These are phyloP conservation scores for Neopipo cinnamomea DNA, from an alignment of 2,113 vertebrate species.

Conservation along the genomic window DNA sequence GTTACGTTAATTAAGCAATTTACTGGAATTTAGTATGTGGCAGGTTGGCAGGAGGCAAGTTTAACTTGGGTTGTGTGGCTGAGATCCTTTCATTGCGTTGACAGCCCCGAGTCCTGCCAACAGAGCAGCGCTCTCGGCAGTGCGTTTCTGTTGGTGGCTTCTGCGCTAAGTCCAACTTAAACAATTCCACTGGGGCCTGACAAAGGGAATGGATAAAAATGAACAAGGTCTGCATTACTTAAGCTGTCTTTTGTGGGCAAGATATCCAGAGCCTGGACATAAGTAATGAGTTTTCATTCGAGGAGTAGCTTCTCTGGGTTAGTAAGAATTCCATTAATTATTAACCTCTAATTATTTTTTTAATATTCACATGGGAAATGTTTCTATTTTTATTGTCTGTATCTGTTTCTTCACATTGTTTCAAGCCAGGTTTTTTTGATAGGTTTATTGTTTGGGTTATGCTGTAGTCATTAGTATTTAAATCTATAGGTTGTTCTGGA, in stretches of 20 bases:
- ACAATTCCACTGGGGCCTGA: neutral
- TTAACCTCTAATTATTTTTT: neutral
- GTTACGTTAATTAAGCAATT: slow-evolving; percentile 20
- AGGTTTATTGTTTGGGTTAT: neutral
- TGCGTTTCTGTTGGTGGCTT: neutral
- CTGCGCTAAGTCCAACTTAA: neutral
- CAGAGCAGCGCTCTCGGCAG: neutral
- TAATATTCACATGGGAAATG: neutral
- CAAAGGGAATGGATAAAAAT: neutral
- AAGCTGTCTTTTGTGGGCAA: neutral
- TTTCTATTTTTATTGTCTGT: neutral
- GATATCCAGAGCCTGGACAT: neutral
- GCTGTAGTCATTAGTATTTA: neutral
- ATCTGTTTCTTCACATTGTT: neutral
- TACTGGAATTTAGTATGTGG: slow-evolving; percentile 35
- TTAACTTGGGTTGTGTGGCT: neutral
- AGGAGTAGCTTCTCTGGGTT: neutral
- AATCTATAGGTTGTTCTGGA: neutral
- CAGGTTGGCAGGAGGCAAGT: slow-evolving; percentile 36
- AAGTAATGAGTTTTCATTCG: neutral
- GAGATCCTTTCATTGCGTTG: neutral
- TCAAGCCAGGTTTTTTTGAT: neutral
- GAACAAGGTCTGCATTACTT: neutral
- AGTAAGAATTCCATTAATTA: neutral
- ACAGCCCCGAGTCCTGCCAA: neutral